Percentiles rank a stretch among this genome's conserved stretches.
These are phyloP conservation scores for Macropus fuliginosus DNA, from an alignment of 2,797 vertebrate genomes.

Conservation along the genomic window DNA sequence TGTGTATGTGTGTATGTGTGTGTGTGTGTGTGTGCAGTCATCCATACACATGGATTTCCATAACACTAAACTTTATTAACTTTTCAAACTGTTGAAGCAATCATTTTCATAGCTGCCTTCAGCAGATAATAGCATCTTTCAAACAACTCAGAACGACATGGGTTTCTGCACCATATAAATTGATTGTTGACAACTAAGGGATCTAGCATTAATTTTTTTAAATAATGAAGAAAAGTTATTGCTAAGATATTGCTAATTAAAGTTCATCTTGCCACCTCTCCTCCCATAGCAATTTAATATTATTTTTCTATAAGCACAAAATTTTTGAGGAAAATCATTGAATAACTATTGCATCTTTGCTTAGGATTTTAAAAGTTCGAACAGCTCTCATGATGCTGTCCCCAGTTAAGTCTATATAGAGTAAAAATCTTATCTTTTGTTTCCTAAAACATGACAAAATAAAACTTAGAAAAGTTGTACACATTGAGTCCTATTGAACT, in stretches of 20 bases:
- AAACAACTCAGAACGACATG: constrained; percentile 39
- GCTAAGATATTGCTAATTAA: constrained; percentile 10
- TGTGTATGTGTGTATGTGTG: background rate
- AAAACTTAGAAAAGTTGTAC: background rate
- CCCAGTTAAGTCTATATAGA: background rate
- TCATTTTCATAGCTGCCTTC: constrained; percentile 45
- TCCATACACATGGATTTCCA: background rate
- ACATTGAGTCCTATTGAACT: background rate
- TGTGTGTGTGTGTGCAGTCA: background rate
- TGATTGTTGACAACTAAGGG: constrained; percentile 46
- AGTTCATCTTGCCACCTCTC: background rate
- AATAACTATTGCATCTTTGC: background rate
- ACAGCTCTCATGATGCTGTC: background rate
- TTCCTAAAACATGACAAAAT: background rate
- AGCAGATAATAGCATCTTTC: constrained; percentile 31
- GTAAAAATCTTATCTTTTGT: background rate
- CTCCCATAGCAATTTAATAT: background rate
- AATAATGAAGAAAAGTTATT: background rate
- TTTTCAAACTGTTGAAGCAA: constrained; percentile 50
- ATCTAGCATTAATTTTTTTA: constrained; percentile 34
- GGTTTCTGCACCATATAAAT: constrained; percentile 52
- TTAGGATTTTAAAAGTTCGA: background rate
- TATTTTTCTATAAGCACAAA: background rate
- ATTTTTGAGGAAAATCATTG: background rate
- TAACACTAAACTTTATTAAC: constrained; percentile 29